Percentiles rank a stretch among this genome's conserved stretches.
phyloP scores from a whole-genome alignment of 2,797 vertebrate species.

The Octomys mimax region DNA sequence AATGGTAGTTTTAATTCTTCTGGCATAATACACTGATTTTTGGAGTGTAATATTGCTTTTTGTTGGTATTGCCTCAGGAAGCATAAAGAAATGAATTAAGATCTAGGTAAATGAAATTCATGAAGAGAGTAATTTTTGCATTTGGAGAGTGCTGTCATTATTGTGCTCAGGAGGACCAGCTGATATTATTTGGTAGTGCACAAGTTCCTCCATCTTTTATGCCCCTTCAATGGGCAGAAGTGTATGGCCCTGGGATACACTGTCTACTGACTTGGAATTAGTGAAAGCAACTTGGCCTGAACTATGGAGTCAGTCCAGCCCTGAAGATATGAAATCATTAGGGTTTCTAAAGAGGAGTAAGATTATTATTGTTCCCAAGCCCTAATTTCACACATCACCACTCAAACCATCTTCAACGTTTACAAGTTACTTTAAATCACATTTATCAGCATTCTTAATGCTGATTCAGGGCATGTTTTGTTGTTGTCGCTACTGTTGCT shows the following conservation, averaged over 20 bases:
- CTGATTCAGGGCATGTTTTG: constrained; percentile 13
- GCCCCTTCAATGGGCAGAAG: constrained; percentile 8
- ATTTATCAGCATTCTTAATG: constrained; percentile 45
- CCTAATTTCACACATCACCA: constrained; percentile 64
- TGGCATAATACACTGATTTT: background rate
- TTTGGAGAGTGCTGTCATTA: constrained; percentile 46
- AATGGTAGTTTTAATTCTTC: constrained; percentile 46
- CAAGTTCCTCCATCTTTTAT: constrained; percentile 63
- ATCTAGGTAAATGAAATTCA: constrained; percentile 30
- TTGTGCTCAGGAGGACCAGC: constrained; percentile 8
- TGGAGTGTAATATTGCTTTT: background rate
- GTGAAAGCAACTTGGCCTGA: constrained; percentile 36
- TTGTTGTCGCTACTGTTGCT: background rate
- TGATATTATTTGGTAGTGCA: constrained; percentile 16
- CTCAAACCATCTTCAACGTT: constrained; percentile 61
- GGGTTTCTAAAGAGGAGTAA: constrained; percentile 62
- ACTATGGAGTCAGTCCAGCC: constrained; percentile 40
- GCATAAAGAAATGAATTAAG: background rate
- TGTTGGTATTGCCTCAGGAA: background rate
- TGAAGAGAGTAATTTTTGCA: constrained; percentile 26
- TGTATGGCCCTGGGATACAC: background rate
- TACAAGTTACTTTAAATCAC: constrained; percentile 59
- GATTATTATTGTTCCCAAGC: constrained; percentile 11
- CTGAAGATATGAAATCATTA: constrained; percentile 59
- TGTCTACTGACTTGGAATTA: constrained; percentile 26